Percentiles rank a stretch among this genome's conserved stretches.
Evolutionary conservation across 2,888 invertebrate species (phyloP).

Genomic region (Drosophila hamatofila): DNA sequence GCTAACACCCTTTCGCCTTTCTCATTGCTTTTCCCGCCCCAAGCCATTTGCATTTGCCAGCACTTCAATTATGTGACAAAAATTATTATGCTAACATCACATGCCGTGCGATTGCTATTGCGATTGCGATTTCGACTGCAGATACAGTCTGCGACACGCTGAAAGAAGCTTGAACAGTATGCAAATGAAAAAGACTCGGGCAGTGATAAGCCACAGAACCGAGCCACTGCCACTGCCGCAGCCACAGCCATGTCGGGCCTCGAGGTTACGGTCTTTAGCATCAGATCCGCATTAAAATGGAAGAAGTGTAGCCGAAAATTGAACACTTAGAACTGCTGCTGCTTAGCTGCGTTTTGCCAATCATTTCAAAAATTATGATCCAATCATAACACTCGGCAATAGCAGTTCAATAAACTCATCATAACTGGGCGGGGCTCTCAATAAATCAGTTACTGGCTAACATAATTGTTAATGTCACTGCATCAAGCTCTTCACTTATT

Average conservation of each 20-base stretch:
- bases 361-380: slow-evolving; percentile 49
- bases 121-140: slow-evolving; percentile 51
- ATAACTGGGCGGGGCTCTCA: slow-evolving; percentile 37
- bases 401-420: slow-evolving; percentile 55
- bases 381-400: slow-evolving; percentile 37
- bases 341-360: slow-evolving; percentile 10
- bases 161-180: slow-evolving; percentile 34
- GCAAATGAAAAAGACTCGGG: slow-evolving; percentile 44
- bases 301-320: slow-evolving; percentile 35
- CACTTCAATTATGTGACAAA: slow-evolving; percentile 61
- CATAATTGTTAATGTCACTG: slow-evolving; percentile 4
- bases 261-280: slow-evolving; percentile 63
- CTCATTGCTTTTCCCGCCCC: slow-evolving; percentile 45
- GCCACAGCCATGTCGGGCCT: slow-evolving; percentile 23
- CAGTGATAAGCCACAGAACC: slow-evolving; percentile 60
- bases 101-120: slow-evolving; percentile 39
- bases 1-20: slow-evolving; percentile 66
- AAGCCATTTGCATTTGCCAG: slow-evolving; percentile 58
- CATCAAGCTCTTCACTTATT: not conserved
- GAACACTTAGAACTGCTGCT: slow-evolving; percentile 7
- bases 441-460: not conserved
- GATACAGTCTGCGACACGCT: slow-evolving; percentile 39
- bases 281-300: slow-evolving; percentile 53
- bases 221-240: not conserved
- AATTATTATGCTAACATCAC: slow-evolving; percentile 68